phyloP scores from a whole-genome alignment of 2,113 vertebrate species.

The Passer domesticus region DNA sequence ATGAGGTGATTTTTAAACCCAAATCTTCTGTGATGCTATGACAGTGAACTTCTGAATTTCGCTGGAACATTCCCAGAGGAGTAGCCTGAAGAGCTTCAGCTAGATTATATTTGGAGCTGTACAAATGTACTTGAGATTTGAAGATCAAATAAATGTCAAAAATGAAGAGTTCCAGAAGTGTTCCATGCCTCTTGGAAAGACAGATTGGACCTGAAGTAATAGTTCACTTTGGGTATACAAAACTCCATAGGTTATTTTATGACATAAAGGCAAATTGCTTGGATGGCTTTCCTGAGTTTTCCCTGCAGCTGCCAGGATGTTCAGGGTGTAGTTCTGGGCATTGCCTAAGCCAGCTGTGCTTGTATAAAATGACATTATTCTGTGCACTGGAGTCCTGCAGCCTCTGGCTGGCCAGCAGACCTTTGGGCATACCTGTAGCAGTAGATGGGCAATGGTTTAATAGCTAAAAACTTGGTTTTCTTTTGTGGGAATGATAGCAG shows the following conservation, averaged over 20 bases:
- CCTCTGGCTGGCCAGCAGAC: not conserved
- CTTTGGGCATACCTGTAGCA: not conserved
- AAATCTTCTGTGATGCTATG: not conserved
- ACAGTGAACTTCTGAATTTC: not conserved
- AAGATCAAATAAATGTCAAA: not conserved
- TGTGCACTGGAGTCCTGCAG: not conserved
- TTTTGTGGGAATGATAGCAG: not conserved
- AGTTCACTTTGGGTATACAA: not conserved
- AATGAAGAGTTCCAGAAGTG: not conserved
- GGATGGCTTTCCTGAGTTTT: not conserved
- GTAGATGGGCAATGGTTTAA: not conserved
- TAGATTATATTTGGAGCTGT: not conserved
- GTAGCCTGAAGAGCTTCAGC: not conserved
- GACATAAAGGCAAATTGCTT: not conserved
- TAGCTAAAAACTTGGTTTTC: not conserved
- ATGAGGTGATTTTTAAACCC: not conserved
- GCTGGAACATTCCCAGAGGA: not conserved
- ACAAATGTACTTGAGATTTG: not conserved
- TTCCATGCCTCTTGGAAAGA: not conserved
- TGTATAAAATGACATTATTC: not conserved
- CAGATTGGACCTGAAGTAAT: not conserved
- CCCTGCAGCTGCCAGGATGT: not conserved
- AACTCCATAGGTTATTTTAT: not conserved
- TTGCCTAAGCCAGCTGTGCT: not conserved
- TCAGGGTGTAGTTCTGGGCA: fast-evolving